Evolutionary conservation across 2,888 invertebrate species (phyloP), one percentile per base, ranked within the genome.

Genomic region (Diplolepis rosae): DNA sequence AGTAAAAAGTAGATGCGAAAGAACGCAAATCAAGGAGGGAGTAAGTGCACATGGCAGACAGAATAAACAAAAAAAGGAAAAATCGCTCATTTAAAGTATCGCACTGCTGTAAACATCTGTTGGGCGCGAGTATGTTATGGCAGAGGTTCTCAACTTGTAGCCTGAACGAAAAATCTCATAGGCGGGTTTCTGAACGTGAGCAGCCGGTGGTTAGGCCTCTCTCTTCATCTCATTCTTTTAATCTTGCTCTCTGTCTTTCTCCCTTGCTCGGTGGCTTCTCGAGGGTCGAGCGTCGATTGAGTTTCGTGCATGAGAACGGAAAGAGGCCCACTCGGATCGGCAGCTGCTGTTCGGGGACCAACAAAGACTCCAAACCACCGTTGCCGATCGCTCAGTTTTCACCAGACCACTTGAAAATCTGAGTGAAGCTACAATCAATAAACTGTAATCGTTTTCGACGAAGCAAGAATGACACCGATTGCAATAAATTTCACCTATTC

Each of bases 261-360:
- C 65, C 11, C 30, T 69, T 54, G 15, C 66, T 68, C 69, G 39
- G 13, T 56, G 71, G 66, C 66, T 51, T 71, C 71, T 72, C 68
- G 77, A 76, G 76, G 80, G 78, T 79, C 81, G 84, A 84, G 83
- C 79, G 82, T 84, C 84, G 85, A 86, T 87, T 86, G 83, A 86
- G 86, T 87, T 87, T 87, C 84, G 83, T 81, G 83, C 80, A 85
- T 86, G 87, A 86, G 87, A 87, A 87, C 86, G 85, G 85, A 85
- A 86, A 82, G 74, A 83, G 83, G 80, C 80, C 81, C 82, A 81
- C 82, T 80, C 79, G 83, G 79, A 72, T 78, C 82, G 80, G 82
- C 84, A 84, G 84, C 85, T 83, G 84, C 84, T 79, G 72, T 56
- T 72, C 72, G 68, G 77, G 79, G 78, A 65, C 76, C 79, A 84